phyloP scores from a whole-genome alignment of 2,797 vertebrate species.

The Apodemus agrarius region DNA sequence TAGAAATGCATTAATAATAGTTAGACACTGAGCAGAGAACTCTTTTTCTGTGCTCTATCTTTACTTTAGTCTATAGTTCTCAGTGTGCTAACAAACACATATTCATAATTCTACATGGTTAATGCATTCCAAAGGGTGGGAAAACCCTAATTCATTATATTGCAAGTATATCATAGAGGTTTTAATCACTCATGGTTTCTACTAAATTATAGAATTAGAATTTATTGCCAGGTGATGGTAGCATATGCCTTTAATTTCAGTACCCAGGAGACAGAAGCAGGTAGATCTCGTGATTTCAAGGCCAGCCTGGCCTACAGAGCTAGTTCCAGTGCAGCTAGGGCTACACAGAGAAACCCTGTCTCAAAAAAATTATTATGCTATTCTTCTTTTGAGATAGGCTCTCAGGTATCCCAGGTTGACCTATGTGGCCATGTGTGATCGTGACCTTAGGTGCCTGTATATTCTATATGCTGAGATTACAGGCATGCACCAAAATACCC shows the following conservation, averaged over 20 bases:
- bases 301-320: not conserved
- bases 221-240: not conserved
- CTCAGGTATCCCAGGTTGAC: not conserved
- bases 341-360: not conserved
- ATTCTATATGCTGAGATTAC: not conserved
- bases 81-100: not conserved
- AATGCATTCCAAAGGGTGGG: slow-evolving; percentile 25
- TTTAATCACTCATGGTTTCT: slow-evolving; percentile 15
- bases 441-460: not conserved
- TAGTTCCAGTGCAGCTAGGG: not conserved
- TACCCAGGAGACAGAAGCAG: not conserved
- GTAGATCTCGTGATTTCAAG: not conserved
- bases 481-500: not conserved
- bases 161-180: not conserved
- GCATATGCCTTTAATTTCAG: not conserved
- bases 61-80: not conserved
- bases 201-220: not conserved
- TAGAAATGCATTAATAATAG: slow-evolving; percentile 38
- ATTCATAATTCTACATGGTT: slow-evolving; percentile 15
- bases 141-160: slow-evolving; percentile 32
- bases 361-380: not conserved
- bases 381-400: not conserved
- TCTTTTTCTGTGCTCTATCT: slow-evolving; percentile 43
- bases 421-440: not conserved
- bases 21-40: not conserved